These are phyloP conservation scores for Galagoides demidoff DNA, from an alignment of 2,797 vertebrate genomes.

Conservation along the genomic window DNA sequence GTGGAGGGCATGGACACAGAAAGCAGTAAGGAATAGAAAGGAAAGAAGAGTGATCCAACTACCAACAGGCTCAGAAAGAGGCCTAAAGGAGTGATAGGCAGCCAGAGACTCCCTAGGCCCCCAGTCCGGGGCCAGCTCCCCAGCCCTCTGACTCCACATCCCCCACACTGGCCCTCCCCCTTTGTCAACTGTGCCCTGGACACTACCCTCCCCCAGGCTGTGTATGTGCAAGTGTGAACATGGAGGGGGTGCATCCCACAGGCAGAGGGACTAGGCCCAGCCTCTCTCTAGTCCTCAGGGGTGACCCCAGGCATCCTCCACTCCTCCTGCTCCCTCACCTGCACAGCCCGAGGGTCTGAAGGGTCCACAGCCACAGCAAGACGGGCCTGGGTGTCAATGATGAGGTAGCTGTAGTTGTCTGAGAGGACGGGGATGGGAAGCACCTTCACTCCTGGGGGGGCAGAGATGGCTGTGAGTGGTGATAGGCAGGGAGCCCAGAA, in stretches of 20 bases:
- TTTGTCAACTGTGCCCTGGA: background rate
- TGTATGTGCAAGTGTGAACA: background rate
- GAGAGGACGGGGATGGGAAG: conserved; percentile 95
- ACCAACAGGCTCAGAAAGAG: background rate
- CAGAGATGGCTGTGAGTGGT: background rate
- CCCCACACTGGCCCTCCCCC: background rate
- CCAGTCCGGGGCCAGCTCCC: background rate
- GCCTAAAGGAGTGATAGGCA: background rate
- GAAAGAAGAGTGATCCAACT: background rate
- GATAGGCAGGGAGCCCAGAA: background rate
- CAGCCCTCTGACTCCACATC: background rate
- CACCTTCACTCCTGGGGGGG: conserved; percentile 93
- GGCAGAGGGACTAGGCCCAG: background rate
- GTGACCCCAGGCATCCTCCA: background rate
- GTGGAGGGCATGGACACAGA: too few species aligned
- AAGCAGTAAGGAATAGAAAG: background rate
- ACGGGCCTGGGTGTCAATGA: conserved; percentile 93
- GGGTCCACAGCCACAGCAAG: conserved; percentile 94
- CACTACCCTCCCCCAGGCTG: background rate
- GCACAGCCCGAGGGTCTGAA: conserved; percentile 94
- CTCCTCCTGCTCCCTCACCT: conserved; percentile 87
- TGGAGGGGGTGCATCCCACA: background rate
- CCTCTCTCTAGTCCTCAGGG: background rate
- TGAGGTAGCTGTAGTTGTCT: conserved; percentile 98
- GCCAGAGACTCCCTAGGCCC: background rate